Percentiles rank a stretch among this genome's conserved stretches.
Conservation (phyloP, 2,797 vertebrate genomes). For the Miichthys miiuy region DNA sequence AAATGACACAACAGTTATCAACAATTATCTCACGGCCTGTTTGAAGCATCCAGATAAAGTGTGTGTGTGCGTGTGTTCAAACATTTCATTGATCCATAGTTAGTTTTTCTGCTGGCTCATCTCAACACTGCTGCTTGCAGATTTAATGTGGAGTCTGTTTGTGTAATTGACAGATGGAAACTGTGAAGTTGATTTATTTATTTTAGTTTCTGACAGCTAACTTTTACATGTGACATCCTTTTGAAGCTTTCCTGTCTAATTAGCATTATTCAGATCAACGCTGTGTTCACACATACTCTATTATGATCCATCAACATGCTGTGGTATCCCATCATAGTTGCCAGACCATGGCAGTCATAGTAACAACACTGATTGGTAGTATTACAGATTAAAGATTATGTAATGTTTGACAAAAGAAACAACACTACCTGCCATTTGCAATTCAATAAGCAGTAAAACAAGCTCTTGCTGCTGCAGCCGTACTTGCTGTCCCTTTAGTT, state of each 20-base stretch:
- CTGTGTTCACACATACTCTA: background rate
- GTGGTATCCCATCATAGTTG: background rate
- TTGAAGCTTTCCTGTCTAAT: slow-evolving; percentile 27
- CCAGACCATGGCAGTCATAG: no score
- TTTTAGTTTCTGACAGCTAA: slow-evolving; percentile 37
- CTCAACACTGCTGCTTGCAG: slow-evolving; percentile 7
- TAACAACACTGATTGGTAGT: background rate
- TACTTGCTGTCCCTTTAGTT: background rate
- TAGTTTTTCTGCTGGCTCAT: slow-evolving; percentile 31
- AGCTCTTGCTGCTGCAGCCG: background rate
- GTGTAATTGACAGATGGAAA: slow-evolving; percentile 9
- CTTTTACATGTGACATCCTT: slow-evolving; percentile 18
- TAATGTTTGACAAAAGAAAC: background rate
- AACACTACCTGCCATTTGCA: background rate
- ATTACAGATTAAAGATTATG: background rate
- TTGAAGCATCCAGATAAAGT: slow-evolving; percentile 12
- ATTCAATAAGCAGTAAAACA: background rate
- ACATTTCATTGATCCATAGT: slow-evolving; percentile 40
- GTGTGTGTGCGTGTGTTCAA: slow-evolving; percentile 14
- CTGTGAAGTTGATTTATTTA: slow-evolving; percentile 29
- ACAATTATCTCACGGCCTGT: slow-evolving; percentile 9
- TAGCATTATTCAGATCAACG: slow-evolving; percentile 13
- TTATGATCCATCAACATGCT: background rate
- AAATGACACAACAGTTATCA: slow-evolving; percentile 21
- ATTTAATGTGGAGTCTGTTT: slow-evolving; percentile 20